These are phyloP conservation scores for Sarcoramphus papa DNA, from an alignment of 2,797 vertebrate genomes.

Conservation along the genomic window DNA sequence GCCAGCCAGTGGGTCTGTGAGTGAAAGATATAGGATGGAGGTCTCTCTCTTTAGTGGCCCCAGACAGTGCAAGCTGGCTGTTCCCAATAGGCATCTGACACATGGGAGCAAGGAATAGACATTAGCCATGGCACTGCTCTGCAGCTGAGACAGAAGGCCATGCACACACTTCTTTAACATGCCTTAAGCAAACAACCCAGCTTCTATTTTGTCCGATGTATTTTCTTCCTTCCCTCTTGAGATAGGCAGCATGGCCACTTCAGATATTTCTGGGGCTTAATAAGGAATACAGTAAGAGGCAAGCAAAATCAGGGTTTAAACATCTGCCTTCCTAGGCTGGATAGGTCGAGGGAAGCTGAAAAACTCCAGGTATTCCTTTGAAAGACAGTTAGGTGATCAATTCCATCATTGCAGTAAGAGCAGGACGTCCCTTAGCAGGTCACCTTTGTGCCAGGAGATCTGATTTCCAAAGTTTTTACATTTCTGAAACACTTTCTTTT, in stretches of 20 bases:
- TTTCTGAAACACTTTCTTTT: not conserved
- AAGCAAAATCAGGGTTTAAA: not conserved
- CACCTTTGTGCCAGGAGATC: not conserved
- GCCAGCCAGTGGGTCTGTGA: not conserved
- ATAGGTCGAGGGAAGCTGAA: not conserved
- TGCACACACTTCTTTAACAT: not conserved
- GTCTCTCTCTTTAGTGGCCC: not conserved
- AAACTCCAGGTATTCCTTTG: not conserved
- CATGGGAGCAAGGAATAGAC: not conserved
- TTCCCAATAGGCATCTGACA: not conserved
- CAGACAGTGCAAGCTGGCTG: not conserved
- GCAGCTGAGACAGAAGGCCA: not conserved
- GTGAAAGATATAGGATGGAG: not conserved
- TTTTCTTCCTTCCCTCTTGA: constrained; percentile 43
- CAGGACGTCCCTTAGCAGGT: not conserved
- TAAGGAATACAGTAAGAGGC: not conserved
- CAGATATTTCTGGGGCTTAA: not conserved
- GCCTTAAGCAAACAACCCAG: not conserved
- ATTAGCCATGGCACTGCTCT: not conserved
- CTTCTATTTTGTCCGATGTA: constrained; percentile 22
- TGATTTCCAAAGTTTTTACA: not conserved
- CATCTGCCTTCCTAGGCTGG: not conserved
- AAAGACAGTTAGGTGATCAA: not conserved
- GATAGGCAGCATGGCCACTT: constrained; percentile 18
- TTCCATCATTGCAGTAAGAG: not conserved